Percentiles rank a stretch among this genome's conserved stretches.
phyloP scores from a whole-genome alignment of 2,113 vertebrate genomes.

The Oryzias javanicus region DNA sequence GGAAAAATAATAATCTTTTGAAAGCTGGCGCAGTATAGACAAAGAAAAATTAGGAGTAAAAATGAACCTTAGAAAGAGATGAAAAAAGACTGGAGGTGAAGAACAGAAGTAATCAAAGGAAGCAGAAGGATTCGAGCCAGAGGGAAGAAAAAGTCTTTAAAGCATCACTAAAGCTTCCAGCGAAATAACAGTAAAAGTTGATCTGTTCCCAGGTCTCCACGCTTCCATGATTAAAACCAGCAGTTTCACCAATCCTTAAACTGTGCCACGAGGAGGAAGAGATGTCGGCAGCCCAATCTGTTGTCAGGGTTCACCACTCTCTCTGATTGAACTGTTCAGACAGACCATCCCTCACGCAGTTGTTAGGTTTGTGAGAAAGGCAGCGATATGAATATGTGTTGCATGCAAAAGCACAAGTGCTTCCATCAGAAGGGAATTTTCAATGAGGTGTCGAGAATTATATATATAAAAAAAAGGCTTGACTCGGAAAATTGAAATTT shows the following conservation, averaged over 20 bases:
- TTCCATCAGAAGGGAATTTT: not conserved
- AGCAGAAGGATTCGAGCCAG: constrained; percentile 1
- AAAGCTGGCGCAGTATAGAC: not conserved
- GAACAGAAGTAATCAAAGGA: not conserved
- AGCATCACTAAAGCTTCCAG: constrained; percentile 11
- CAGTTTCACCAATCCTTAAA: constrained; percentile 15
- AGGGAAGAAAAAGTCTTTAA: not conserved
- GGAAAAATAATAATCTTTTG: not conserved
- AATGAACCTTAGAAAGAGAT: no score
- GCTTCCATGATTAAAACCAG: constrained; percentile 59
- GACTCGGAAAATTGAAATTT: not conserved
- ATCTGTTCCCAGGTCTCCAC: constrained; percentile 36
- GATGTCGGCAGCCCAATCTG: constrained; percentile 22
- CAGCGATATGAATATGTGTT: constrained; percentile 13
- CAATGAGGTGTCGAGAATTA: not conserved
- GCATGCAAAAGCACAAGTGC: constrained; percentile 1
- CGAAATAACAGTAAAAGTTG: constrained; percentile 37
- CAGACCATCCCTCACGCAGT: constrained; percentile 3
- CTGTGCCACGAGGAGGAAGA: constrained; percentile 29
- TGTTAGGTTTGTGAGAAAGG: constrained; percentile 6
- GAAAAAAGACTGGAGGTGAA: no score
- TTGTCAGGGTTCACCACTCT: constrained; percentile 32
- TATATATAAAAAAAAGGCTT: not conserved
- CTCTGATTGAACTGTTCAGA: constrained; percentile 15
- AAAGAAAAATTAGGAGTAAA: no score